Base-by-base conservation (phyloP, 2,888 invertebrate genomes). In the Thera obeliscata region DNA sequence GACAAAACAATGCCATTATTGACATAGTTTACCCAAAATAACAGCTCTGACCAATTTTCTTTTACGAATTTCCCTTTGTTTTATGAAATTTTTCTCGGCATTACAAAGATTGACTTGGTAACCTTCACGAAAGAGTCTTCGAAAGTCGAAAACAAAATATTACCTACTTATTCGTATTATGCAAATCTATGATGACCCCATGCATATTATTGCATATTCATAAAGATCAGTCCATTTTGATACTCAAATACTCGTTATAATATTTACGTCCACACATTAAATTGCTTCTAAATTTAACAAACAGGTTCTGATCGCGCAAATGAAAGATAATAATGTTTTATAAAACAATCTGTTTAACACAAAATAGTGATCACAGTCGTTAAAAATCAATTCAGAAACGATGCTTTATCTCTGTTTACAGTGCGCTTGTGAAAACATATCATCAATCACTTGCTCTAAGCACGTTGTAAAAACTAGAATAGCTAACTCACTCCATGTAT, bases 1-100 rank as follows among this genome's bases (percentile, higher is more conserved):
- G 66, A 73, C 71, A 70, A 75, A 76, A 71, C 70, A 71, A 67
- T 66, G 56, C 64, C 56, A 61, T 70, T 70, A 70, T 64, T 69
- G 63, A 60, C 66, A 70, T 58, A 59, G 62, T 66, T 63, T 33
- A 56, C 46, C 41, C 22, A 62, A 70, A 60, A 58, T 60, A 69
- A 69, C 62, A 33, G 12, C 52, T 48, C 49, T 11, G 61, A 57
- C 61, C 57, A 56, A 59, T 62, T 69, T 54, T 56, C 38, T 62
- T 61, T 55, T 59, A 58, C 50, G 64, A 41, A 56, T 60, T 64
- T 61, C 36, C 56, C 36, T 7, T 61, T 61, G 8, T 1, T 22
- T 56, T 52, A 22, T 3, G 55, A 33, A n/a, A 36, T 52, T 52
- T 22, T 50, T n/a, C 4, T n/a, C 12, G 12, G 7, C 43, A 9